phyloP scores from a whole-genome alignment of 2,888 invertebrate genomes.

The Dolomedes plantarius region DNA sequence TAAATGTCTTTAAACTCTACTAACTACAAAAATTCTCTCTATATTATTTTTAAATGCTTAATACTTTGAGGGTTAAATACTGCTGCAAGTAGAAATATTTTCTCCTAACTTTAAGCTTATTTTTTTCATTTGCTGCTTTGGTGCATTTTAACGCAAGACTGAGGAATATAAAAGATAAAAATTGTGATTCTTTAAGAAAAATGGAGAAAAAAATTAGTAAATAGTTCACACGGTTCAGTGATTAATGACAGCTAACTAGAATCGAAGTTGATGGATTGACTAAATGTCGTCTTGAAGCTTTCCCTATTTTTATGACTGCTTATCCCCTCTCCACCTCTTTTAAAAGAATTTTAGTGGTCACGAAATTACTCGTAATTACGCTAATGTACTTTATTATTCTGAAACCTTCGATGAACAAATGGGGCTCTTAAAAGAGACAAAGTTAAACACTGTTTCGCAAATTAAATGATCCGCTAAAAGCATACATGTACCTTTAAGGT shows the following conservation, averaged over 20 bases:
- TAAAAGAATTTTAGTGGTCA: background rate
- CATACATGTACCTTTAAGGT: background rate
- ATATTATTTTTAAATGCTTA: background rate
- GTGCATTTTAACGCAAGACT: background rate
- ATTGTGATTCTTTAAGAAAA: background rate
- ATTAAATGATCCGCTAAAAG: slow-evolving; percentile 3
- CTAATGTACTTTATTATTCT: slow-evolving; percentile 4
- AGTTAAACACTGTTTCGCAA: background rate
- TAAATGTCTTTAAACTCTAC: too few relatives aligned
- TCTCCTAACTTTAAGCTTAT: background rate
- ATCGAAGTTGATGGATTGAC: slow-evolving; percentile 13
- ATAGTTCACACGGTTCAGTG: slow-evolving; percentile 16
- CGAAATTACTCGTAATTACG: slow-evolving; percentile 8
- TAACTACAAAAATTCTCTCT: background rate
- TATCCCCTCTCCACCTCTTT: background rate
- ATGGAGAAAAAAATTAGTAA: background rate
- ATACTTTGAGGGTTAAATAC: background rate
- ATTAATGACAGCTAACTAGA: slow-evolving; percentile 18
- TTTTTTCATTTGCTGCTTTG: background rate
- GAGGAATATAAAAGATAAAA: background rate
- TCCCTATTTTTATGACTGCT: slow-evolving; percentile 5
- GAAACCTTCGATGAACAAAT: background rate
- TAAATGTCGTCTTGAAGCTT: slow-evolving; percentile 9
- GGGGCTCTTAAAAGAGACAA: background rate
- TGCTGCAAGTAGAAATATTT: background rate